phyloP scores from a whole-genome alignment of 2,888 invertebrate genomes.

The Heliconius ethilla region DNA sequence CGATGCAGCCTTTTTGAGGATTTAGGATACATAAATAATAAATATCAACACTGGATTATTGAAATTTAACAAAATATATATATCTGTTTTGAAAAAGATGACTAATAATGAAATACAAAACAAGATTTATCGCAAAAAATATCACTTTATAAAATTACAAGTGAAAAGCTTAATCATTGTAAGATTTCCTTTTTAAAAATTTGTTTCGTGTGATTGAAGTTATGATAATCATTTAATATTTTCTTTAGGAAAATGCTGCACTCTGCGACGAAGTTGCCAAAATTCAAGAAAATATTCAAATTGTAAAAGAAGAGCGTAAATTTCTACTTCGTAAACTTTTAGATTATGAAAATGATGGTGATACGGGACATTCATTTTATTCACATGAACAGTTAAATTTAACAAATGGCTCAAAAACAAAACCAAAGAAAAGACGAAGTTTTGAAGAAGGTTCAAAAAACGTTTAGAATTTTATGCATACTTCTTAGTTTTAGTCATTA shows the following conservation, averaged over 20 bases:
- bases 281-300: constrained; percentile 90
- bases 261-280: constrained; percentile 94
- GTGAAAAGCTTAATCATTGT: constrained; percentile 86
- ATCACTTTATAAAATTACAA: constrained; percentile 82
- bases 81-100: constrained; percentile 1
- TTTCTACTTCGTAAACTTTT: constrained; percentile 89
- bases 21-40: background rate
- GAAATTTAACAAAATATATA: background rate
- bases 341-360: constrained; percentile 83
- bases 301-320: constrained; percentile 91
- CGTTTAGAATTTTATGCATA: constrained; percentile 1
- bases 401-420: constrained; percentile 62
- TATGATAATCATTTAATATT: constrained; percentile 21
- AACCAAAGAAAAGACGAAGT: constrained; percentile 64
- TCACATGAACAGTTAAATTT: constrained; percentile 54
- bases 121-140: constrained; percentile 84
- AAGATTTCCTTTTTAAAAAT: constrained; percentile 58
- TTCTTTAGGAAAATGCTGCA: constrained; percentile 88
- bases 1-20: background rate
- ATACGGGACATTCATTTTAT: constrained; percentile 54
- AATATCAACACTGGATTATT: background rate
- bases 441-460: constrained; percentile 60
- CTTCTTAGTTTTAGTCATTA: background rate
- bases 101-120: constrained; percentile 56
- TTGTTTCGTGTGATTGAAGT: background rate